Evolutionary conservation across 2,888 invertebrate species (phyloP), one percentile per base, ranked within the genome.

Genomic region (Heliconius cydno): DNA sequence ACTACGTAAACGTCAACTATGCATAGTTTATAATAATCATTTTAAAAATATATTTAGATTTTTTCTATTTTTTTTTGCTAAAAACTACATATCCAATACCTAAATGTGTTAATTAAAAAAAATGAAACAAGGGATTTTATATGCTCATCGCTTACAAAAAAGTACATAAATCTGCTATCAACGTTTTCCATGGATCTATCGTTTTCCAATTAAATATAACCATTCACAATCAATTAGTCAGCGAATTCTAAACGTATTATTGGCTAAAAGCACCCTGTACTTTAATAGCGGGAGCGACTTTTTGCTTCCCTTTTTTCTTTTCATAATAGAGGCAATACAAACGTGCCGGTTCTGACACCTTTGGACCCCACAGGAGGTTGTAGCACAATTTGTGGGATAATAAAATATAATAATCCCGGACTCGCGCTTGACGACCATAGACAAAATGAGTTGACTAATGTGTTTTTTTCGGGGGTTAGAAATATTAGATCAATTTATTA

Each of bases 281-380:
- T 81, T 88, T 88, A 87, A 89, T 88, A 86, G 87, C 88, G 87
- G 91, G 88, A 88, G 92, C 88, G 86, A 87, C 92, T 91, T 93
- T 92, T 91, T 90, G 91, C 90, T 88, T 87, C 83, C 85, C 87
- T 88, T 82, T 85, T 85, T 87, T 89, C 92, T 91, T 90, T 91
- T 91, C 88, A 90, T 92, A 91, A 92, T 92, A 88, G 90, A 89
- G 93, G 91, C 90, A 94, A 92, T 92, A 92, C 91, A 91, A 93
- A 94, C 91, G 93, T 91, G 94, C 91, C 88, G 91, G 89, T 88
- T 85, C 94, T 91, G 91, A 94, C 94, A 94, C 94, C 93, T 94
- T 92, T 88, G 88, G 94, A 94, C 93, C 94, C 91, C 94, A 94
- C 94, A 94, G 88, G 92, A 88, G 90, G 90, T 86, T 87, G 86